Evolutionary conservation across 2,797 vertebrate species (phyloP).

Genomic region (Astyanax mexicanus): DNA sequence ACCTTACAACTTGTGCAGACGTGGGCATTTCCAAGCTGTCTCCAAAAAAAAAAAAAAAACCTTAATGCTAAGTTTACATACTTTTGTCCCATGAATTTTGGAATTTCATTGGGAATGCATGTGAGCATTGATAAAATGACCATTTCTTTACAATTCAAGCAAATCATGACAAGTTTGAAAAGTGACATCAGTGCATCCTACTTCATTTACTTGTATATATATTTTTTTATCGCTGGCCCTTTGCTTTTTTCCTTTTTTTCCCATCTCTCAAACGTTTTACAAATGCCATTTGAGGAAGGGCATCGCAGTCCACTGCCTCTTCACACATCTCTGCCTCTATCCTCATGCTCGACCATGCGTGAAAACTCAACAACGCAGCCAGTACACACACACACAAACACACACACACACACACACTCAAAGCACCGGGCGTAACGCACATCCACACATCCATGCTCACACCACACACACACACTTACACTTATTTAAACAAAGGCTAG

Average conservation of each 20-base stretch:
- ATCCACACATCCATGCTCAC: constrained; percentile 20
- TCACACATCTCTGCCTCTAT: constrained; percentile 72
- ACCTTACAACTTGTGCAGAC: too few species aligned
- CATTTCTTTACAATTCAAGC: too few species aligned
- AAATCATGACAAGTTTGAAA: too few species aligned
- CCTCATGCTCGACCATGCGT: constrained; percentile 63
- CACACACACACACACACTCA: constrained; percentile 43
- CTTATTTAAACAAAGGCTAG: neutral
- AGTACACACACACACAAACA: constrained; percentile 47
- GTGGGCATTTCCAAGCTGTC: too few species aligned
- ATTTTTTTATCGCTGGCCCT: neutral
- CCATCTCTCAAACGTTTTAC: constrained; percentile 55
- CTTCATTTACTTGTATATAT: neutral
- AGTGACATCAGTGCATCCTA: neutral
- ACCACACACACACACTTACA: constrained; percentile 12
- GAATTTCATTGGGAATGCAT: too few species aligned
- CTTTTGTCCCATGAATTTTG: too few species aligned
- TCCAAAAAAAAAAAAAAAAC: too few species aligned
- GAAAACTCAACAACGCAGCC: constrained; percentile 56
- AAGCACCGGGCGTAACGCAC: constrained; percentile 20
- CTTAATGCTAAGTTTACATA: too few species aligned
- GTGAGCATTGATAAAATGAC: too few species aligned
- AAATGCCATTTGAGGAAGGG: constrained; percentile 70
- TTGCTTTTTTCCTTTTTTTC: neutral
- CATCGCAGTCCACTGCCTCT: constrained; percentile 62